phyloP scores from a whole-genome alignment of 2,797 vertebrate species.

The Geotria australis region DNA sequence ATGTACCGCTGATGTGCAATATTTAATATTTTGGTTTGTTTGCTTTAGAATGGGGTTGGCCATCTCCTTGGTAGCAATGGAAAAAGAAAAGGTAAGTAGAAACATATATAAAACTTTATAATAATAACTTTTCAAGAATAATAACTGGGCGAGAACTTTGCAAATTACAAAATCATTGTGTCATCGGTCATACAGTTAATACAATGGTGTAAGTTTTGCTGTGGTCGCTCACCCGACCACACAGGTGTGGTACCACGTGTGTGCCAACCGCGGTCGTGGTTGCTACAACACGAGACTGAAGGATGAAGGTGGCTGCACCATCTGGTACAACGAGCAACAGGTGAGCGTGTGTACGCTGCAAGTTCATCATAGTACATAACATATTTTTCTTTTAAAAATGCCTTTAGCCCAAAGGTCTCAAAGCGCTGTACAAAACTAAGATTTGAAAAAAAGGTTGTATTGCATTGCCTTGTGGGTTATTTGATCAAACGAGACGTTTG shows the following conservation, averaged over 20 bases:
- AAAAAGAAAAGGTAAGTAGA: constrained; percentile 77
- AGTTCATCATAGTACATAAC: background rate
- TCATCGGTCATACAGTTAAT: too few species aligned
- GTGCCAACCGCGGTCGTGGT: constrained; percentile 54
- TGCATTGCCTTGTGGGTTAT: too few species aligned
- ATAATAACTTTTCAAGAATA: too few species aligned
- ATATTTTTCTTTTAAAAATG: too few species aligned
- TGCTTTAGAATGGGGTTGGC: constrained; percentile 71
- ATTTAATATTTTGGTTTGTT: background rate
- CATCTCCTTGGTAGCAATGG: constrained; percentile 72
- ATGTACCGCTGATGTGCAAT: too few species aligned
- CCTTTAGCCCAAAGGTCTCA: too few species aligned
- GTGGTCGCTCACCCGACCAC: background rate
- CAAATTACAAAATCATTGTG: too few species aligned
- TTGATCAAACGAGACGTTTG: too few species aligned
- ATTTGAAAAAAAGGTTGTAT: too few species aligned
- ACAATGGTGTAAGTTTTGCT: background rate
- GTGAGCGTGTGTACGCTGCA: constrained; percentile 9
- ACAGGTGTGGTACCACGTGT: constrained; percentile 94
- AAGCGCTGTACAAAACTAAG: too few species aligned
- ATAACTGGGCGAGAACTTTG: too few species aligned
- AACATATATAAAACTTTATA: too few species aligned
- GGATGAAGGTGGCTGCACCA: constrained; percentile 82
- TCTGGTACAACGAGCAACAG: constrained; percentile 99
- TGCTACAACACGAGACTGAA: constrained; percentile 81